Conservation (phyloP, 2,888 invertebrate species). For the Nomada ferruginata region DNA sequence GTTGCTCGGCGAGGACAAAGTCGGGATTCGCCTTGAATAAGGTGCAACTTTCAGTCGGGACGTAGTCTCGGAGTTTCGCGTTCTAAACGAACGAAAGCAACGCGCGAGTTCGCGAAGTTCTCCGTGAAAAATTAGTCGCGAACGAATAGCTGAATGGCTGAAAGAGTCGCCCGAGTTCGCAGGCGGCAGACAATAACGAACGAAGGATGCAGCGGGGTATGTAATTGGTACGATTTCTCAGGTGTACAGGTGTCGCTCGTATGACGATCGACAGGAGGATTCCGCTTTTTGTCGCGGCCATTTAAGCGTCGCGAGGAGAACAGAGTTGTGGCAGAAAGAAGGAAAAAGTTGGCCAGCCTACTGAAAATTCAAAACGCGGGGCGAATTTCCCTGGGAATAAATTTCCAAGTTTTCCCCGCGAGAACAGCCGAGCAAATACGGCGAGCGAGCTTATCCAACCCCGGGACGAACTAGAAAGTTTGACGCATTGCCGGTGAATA, state of each 20-base stretch:
- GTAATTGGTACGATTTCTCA: not conserved
- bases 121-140: constrained; percentile 16
- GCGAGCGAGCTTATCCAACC: constrained; percentile 64
- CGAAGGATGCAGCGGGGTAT: not conserved
- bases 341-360: constrained; percentile 70
- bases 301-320: constrained; percentile 55
- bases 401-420: constrained; percentile 76
- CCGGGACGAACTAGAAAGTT: constrained; percentile 75
- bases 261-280: constrained; percentile 42
- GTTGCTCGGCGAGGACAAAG: constrained; percentile 17
- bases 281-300: constrained; percentile 58
- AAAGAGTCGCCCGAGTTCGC: constrained; percentile 1
- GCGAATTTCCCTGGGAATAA: constrained; percentile 78
- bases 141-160: constrained; percentile 5
- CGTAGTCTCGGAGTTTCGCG: constrained; percentile 11
- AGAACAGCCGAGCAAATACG: constrained; percentile 76
- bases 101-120: not conserved
- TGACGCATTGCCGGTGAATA: constrained; percentile 79
- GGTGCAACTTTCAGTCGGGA: constrained; percentile 36
- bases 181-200: not conserved
- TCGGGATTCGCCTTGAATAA: constrained; percentile 42
- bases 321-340: constrained; percentile 4
- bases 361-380: constrained; percentile 78
- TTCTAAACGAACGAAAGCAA: constrained; percentile 14
- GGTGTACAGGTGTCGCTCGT: not conserved